Conservation (phyloP, 2,888 invertebrate genomes). For the Laspeyria flexula region DNA sequence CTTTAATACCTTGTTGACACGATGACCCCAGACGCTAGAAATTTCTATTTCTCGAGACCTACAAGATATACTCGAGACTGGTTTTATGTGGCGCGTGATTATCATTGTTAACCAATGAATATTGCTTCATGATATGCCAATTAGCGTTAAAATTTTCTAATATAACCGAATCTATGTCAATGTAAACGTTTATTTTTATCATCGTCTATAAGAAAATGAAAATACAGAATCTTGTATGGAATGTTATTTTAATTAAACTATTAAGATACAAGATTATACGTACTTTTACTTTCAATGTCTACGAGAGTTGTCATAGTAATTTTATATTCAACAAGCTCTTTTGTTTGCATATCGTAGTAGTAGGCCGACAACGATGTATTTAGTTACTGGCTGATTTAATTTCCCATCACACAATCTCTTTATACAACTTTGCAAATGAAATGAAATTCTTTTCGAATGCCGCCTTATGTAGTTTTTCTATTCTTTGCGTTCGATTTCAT, state of each 20-base stretch:
- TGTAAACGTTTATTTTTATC: constrained; percentile 17
- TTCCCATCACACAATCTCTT: constrained; percentile 44
- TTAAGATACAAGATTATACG: constrained; percentile 36
- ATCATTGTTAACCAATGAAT: constrained; percentile 20
- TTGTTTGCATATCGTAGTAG: constrained; percentile 47
- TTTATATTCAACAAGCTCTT: constrained; percentile 44
- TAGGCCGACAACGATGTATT: constrained; percentile 29
- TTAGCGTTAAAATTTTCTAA: constrained; percentile 25
- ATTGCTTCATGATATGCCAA: constrained; percentile 29
- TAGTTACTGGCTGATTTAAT: constrained; percentile 51
- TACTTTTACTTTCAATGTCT: constrained; percentile 50
- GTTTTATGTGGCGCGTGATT: constrained; percentile 37
- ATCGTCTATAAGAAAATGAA: too few relatives aligned
- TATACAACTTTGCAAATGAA: constrained; percentile 39
- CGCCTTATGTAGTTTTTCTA: constrained; percentile 31
- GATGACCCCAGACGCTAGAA: constrained; percentile 29
- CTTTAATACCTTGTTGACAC: constrained; percentile 32
- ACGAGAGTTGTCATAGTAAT: constrained; percentile 42
- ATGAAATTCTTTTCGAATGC: constrained; percentile 37
- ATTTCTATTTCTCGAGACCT: constrained; percentile 29
- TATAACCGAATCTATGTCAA: constrained; percentile 26
- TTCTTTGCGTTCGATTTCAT: constrained; percentile 27
- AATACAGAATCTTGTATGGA: constrained; percentile 13
- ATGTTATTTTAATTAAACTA: constrained; percentile 36
- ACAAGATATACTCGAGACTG: constrained; percentile 29